A percentile compares a stretch with the other conserved stretches of the same genome.
Evolutionary conservation across 1,140 invertebrate genomes (phyloP).

Genomic region (Pemphigus obesinymphae): DNA sequence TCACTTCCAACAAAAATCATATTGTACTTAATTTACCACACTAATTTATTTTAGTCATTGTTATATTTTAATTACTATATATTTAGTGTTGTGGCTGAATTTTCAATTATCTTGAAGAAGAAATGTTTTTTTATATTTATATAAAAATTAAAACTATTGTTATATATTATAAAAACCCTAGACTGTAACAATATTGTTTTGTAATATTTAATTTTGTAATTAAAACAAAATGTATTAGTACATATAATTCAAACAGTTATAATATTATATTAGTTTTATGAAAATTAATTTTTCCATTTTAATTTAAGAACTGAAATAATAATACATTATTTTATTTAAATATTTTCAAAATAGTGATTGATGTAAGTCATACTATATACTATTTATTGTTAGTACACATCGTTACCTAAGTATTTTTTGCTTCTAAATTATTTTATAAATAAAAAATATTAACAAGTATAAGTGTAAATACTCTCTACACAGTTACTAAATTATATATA

Average conservation of each 20-base stretch:
- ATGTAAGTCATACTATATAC: no score
- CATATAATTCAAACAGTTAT: not conserved
- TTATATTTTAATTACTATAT: not conserved
- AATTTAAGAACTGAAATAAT: no score
- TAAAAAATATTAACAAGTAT: not conserved
- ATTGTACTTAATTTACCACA: not conserved
- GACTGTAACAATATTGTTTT: constrained; percentile 6
- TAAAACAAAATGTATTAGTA: no score
- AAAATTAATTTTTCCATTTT: not conserved
- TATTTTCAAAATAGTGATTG: no score
- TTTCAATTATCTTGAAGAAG: not conserved
- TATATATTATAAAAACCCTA: not conserved
- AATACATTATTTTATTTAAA: no score
- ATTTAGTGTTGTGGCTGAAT: not conserved
- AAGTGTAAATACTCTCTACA: not conserved
- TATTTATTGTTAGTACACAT: not conserved
- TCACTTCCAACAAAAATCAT: no score
- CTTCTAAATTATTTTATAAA: not conserved
- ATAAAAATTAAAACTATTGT: not conserved
- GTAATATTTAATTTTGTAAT: not conserved
- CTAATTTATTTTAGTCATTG: not conserved
- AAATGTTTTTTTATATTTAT: not conserved
- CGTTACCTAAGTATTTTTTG: not conserved
- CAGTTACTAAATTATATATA: no score
- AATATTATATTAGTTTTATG: not conserved